Percentiles rank a stretch among this genome's conserved stretches.
Evolutionary conservation across 1,140 invertebrate species (phyloP).

Genomic region (Goniozus legneri): DNA sequence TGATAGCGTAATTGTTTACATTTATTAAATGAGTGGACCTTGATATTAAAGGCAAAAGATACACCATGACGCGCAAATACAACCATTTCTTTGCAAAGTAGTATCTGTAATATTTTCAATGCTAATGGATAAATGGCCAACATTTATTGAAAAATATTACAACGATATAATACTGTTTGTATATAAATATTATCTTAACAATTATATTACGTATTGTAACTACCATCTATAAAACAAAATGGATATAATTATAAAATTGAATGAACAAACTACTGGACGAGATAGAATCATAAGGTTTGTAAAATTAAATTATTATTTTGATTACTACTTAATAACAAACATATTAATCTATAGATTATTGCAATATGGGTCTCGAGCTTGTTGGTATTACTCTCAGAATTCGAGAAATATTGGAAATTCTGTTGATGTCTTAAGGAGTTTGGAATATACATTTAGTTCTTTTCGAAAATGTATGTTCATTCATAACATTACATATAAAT

Average conservation of each 20-base stretch:
- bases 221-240: slow-evolving; percentile 49
- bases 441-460: slow-evolving; percentile 68
- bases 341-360: slow-evolving; percentile 56
- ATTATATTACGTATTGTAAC: no score
- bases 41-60: no score
- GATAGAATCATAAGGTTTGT: slow-evolving; percentile 63
- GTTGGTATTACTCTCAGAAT: slow-evolving; percentile 64
- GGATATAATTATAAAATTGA: slow-evolving; percentile 60
- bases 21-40: no score
- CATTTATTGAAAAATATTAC: no score
- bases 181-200: no score
- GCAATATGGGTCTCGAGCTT: slow-evolving; percentile 66
- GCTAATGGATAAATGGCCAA: no score
- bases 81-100: no score
- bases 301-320: slow-evolving; percentile 9
- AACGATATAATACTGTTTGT: no score
- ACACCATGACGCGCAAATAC: no score
- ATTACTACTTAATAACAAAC: not conserved
- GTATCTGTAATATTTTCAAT: no score
- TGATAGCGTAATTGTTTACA: no score
- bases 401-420: slow-evolving; percentile 50
- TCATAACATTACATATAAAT: slow-evolving; percentile 8
- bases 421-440: slow-evolving; percentile 62
- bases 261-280: slow-evolving; percentile 60
- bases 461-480: slow-evolving; percentile 63